phyloP scores from a whole-genome alignment of 1,140 invertebrate genomes.

The Marisa cornuarietis region DNA sequence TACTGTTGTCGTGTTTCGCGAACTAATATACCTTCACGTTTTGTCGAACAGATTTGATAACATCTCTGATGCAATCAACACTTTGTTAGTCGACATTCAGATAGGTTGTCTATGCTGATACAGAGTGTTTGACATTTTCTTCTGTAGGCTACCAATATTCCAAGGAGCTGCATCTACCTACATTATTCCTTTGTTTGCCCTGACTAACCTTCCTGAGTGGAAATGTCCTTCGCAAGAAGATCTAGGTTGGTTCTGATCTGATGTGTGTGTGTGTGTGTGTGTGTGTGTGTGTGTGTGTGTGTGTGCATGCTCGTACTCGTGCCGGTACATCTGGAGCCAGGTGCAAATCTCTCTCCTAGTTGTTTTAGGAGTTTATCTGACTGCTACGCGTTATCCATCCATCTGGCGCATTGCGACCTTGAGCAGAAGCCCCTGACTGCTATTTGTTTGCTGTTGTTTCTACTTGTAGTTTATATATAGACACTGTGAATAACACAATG shows the following conservation, averaged over 20 bases:
- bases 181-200: constrained; percentile 43
- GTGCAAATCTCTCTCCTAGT: too few relatives aligned
- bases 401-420: too few relatives aligned
- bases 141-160: constrained; percentile 44
- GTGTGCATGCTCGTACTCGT: background rate
- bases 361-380: too few relatives aligned
- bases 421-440: too few relatives aligned
- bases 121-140: too few relatives aligned
- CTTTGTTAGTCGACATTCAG: background rate
- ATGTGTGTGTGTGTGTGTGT: background rate
- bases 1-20: too few relatives aligned
- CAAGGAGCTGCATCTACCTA: constrained; percentile 47
- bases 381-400: too few relatives aligned
- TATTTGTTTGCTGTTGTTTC: too few relatives aligned
- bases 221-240: constrained; percentile 33
- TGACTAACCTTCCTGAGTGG: constrained; percentile 44
- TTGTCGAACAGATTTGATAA: background rate
- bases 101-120: background rate
- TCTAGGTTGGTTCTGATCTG: background rate
- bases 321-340: background rate
- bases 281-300: background rate
- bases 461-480: too few relatives aligned
- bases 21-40: background rate
- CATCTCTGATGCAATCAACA: background rate
- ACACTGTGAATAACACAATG: too few relatives aligned